Base-by-base conservation (phyloP, 2,797 vertebrate species). In the Aldrovandia affinis region DNA sequence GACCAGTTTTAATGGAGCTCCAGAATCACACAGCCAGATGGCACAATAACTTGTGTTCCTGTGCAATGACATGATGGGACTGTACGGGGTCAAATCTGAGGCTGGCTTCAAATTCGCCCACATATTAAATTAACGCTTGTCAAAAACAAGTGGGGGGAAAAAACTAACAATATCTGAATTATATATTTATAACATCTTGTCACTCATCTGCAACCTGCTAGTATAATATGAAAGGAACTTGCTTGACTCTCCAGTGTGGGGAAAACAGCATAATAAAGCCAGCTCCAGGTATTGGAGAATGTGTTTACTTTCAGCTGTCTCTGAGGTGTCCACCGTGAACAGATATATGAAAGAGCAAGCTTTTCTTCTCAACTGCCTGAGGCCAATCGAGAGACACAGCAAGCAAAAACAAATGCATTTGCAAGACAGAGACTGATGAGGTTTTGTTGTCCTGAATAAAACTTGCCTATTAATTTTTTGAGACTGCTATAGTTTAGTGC, bases 371-470 rank as follows among this genome's bases (percentile, higher is more conserved):
- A 80, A 55, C 44, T 80, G 78, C 52, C 50, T 55, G 44, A 80
- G 78, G 78, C 55, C n/a, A 25, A 39, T 81, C 79, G 36, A 55
- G 36, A 81, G 73, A 77, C 79, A 81, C 78, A 80, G 47, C 44
- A 18, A 54, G 36, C 18, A 42, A 81, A 39, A 81, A 57, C 79
- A 81, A 59, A 30, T 81, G 79, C 79, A 55, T 81, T 39, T 81
- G 50, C 28, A 81, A 81, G 79, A 59, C 79, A 81, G 59, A 81
- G 50, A 57, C 52, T 57, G 52, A 80, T 80, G 79, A 57, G 55
- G 79, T 59, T 81, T 52, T 80, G 12, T 80, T 80, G 12, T 80
- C 78, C 78, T 80, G 50, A 80, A 80, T 10, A 80, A 52, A 77
- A 47, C 18, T 25, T 25, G 25, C 7, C 73, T 77, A 39, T 14